Conservation (phyloP, 1,140 invertebrate genomes). For the Bombus superbus region DNA sequence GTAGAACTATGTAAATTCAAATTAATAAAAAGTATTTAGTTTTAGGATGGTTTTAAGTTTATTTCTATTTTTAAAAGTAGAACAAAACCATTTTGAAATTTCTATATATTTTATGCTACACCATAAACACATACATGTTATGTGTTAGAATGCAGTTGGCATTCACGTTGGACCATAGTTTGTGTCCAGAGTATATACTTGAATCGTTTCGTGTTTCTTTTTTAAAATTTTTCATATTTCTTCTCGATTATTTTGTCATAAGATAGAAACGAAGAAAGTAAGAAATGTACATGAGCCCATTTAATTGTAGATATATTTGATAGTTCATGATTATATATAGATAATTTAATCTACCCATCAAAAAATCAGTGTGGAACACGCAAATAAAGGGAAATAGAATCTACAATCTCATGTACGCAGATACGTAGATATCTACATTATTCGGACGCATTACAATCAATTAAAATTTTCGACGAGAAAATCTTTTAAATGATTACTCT, state of each 20-base stretch:
- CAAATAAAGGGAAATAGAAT: conserved; percentile 21
- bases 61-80: neutral
- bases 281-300: neutral
- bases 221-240: conserved; percentile 1
- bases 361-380: conserved; percentile 12
- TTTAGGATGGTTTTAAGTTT: neutral
- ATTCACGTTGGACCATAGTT: neutral
- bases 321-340: neutral
- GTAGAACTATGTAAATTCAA: neutral
- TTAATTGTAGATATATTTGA: neutral
- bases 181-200: neutral
- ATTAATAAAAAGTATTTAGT: neutral
- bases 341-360: neutral
- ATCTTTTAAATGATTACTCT: conserved; percentile 68
- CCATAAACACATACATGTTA: no score
- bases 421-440: neutral
- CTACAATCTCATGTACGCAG: neutral
- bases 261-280: neutral
- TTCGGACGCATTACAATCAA: conserved; percentile 24
- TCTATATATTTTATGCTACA: neutral
- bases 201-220: conserved; percentile 10
- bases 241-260: neutral
- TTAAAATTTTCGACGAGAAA: conserved; percentile 4
- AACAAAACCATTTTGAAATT: neutral
- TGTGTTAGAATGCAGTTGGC: conserved; percentile 14